Conservation (phyloP, 2,113 vertebrate species). For the Xyliphius kryptos region DNA sequence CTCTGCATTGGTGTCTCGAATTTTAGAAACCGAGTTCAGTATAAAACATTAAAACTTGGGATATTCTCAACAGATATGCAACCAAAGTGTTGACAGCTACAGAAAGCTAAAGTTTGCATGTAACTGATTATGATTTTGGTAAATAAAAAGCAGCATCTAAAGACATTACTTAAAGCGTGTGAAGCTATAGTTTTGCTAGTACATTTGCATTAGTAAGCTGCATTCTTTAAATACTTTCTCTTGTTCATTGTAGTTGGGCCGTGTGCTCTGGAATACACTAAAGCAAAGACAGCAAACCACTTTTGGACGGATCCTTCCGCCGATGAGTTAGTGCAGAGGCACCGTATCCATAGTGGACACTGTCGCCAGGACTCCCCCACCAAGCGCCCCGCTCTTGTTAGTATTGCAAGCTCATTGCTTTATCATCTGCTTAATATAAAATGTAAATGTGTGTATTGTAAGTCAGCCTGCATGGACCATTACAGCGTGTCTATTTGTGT, state of each 20-base stretch:
- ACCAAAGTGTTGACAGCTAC: too few relatives aligned
- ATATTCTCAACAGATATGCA: too few relatives aligned
- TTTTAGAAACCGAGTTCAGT: too few relatives aligned
- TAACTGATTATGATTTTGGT: too few relatives aligned
- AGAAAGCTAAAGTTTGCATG: too few relatives aligned
- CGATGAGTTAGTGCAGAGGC: slow-evolving; percentile 90
- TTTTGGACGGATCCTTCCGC: slow-evolving; percentile 98
- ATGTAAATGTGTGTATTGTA: not conserved
- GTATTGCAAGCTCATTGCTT: slow-evolving; percentile 1
- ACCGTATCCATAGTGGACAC: slow-evolving; percentile 90
- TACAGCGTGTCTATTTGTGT: not conserved
- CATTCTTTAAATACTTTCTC: not conserved
- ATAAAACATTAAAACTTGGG: too few relatives aligned
- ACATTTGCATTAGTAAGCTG: not conserved
- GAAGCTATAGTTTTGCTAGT: not conserved
- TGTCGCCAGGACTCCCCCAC: slow-evolving; percentile 93
- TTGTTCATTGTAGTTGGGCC: slow-evolving; percentile 76
- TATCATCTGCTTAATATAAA: not conserved
- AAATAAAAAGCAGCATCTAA: too few relatives aligned
- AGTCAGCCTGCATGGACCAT: too few relatives aligned
- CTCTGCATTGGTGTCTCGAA: too few relatives aligned
- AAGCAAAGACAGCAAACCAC: slow-evolving; percentile 95
- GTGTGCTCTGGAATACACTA: slow-evolving; percentile 93
- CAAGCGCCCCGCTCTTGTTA: slow-evolving; percentile 71
- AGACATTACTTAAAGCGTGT: too few relatives aligned